Percentiles rank a stretch among this genome's conserved stretches.
These are phyloP conservation scores for Mechanitis mazaeus DNA, from an alignment of 2,888 invertebrate species.

Conservation along the genomic window DNA sequence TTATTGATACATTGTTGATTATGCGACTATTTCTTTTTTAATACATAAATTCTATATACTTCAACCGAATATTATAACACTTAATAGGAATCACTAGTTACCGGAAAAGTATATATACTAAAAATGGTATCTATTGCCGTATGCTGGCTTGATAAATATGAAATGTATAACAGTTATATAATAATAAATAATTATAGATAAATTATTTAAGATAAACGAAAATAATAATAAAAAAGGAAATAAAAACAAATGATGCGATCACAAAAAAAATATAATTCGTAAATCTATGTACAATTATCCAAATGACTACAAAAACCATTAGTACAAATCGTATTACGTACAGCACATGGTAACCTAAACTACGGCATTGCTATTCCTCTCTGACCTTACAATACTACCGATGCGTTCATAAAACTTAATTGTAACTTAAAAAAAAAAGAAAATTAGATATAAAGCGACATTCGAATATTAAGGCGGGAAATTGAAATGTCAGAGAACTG, in stretches of 20 bases:
- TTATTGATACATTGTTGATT: constrained; percentile 17
- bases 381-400: constrained; percentile 11
- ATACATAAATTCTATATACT: constrained; percentile 16
- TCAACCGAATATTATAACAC: constrained; percentile 14
- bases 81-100: constrained; percentile 25
- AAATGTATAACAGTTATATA: not conserved
- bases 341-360: constrained; percentile 37
- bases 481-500: not conserved
- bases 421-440: not conserved
- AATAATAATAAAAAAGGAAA: constrained; percentile 37
- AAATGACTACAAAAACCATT: constrained; percentile 44
- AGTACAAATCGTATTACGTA: constrained; percentile 28
- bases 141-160: not conserved
- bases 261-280: constrained; percentile 71
- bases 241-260: constrained; percentile 43
- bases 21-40: constrained; percentile 19
- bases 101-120: constrained; percentile 6
- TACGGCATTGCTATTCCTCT: constrained; percentile 12
- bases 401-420: not conserved
- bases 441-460: not conserved
- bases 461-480: not conserved
- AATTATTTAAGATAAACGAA: constrained; percentile 17
- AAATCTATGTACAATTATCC: constrained; percentile 64
- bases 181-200: constrained; percentile 5
- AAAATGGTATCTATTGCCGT: not conserved